Base-by-base conservation (phyloP, 2,888 invertebrate genomes). In the Cerastoderma edule region DNA sequence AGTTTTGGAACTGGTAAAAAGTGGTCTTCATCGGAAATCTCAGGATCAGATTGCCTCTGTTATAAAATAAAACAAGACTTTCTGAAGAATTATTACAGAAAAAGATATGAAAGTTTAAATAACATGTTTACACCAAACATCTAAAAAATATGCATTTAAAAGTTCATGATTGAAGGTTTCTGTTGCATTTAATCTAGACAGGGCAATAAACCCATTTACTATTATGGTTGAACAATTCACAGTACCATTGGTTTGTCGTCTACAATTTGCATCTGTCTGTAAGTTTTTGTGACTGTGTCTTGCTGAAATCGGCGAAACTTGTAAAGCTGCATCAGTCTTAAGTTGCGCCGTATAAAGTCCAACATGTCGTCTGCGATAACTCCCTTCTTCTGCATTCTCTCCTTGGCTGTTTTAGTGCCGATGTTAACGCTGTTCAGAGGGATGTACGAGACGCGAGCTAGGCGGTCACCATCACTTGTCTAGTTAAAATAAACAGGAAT, bases 391-490 rank as follows among this genome's bases (percentile, higher is more conserved):
- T 83, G 83, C 10, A 75, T 68, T 3, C 86, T 76, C n/a, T 89
- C 89, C 56, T 82, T 84, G 0, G 85, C 80, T 5, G 85, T 83
- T 53, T 86, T 88, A 10, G 86, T 87, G 32, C 83, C 86, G 27
- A 89, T 86, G 54, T 88, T 88, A 27, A 89, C 83, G 60, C 83
- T 85, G 30, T 85, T 82, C 27, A 90, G 77, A 1, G 85, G 75
- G 1, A 78, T 79, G 76, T 89, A 90, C 6, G 89, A 87, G 13
- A 90, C 71, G 6, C 86, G 75, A 10, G 89, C 88, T 44, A 89
- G 72, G 22, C 86, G 77, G 24, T 88, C 88, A n/a, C 87, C 86
- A 53, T 83, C 67, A 5, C 75, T 46, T 50, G 82, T n/a, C n/a
- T n/a, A n/a, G n/a, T n/a, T n/a, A n/a, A n/a, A n/a, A n/a, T n/a